phyloP scores from a whole-genome alignment of 2,113 vertebrate genomes.

The Poeciliopsis retropinna region DNA sequence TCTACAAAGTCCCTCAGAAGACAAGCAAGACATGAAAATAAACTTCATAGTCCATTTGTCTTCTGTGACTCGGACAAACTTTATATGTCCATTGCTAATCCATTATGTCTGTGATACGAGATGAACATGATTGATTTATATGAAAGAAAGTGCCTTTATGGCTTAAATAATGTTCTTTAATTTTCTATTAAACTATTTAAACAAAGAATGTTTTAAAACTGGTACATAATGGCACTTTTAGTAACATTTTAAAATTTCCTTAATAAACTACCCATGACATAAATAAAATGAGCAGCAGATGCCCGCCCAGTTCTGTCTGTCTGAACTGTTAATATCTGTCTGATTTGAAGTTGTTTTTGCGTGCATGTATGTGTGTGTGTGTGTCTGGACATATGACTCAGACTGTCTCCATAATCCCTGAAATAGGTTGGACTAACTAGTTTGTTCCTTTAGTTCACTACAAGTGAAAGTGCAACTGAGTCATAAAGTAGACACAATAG shows the following conservation, averaged over 20 bases:
- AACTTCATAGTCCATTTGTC: background rate
- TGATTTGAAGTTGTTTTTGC: background rate
- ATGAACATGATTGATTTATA: background rate
- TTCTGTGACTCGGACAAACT: background rate
- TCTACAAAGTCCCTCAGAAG: background rate
- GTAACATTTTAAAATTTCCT: background rate
- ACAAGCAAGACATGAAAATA: background rate
- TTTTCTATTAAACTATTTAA: no score
- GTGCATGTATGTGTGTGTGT: background rate
- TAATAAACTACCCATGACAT: background rate
- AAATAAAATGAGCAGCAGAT: background rate
- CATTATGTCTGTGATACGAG: background rate
- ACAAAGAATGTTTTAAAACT: no score
- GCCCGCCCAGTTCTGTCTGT: slow-evolving; percentile 2
- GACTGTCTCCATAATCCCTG: slow-evolving; percentile 10
- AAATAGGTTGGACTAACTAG: slow-evolving; percentile 48
- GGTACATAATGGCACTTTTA: no score
- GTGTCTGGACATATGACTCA: slow-evolving; percentile 56
- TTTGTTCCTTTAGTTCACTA: slow-evolving; percentile 49
- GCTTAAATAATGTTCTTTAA: no score
- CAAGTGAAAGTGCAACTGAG: slow-evolving; percentile 69
- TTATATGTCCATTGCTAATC: background rate
- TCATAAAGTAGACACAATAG: slow-evolving; percentile 68
- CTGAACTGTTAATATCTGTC: background rate
- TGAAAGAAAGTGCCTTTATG: no score